These are phyloP conservation scores for Phaetusa simplex DNA, from an alignment of 2,113 vertebrate genomes.

Conservation along the genomic window DNA sequence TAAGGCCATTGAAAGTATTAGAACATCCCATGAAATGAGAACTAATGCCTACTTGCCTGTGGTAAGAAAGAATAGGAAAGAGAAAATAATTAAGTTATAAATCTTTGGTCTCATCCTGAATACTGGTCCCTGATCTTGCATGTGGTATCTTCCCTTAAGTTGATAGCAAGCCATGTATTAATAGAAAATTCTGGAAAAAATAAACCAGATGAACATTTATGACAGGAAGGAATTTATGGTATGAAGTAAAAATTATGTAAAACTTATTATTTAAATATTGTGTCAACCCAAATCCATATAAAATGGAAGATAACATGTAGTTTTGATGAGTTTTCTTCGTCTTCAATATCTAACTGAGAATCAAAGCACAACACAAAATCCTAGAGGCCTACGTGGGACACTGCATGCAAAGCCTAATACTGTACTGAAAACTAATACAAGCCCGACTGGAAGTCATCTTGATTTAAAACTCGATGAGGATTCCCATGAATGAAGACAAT, in stretches of 20 bases:
- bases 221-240: background rate
- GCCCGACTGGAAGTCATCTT: background rate
- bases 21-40: background rate
- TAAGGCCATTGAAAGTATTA: background rate
- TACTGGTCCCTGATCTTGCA: background rate
- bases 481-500: background rate
- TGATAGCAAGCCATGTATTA: background rate
- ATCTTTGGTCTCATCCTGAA: background rate
- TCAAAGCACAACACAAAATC: background rate
- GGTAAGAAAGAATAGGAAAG: background rate
- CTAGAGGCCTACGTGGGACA: background rate
- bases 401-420: background rate
- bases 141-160: background rate
- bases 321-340: background rate
- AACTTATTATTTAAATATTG: background rate
- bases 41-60: background rate
- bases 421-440: background rate
- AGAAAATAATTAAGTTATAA: conserved; percentile 3
- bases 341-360: background rate
- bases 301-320: background rate
- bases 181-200: background rate
- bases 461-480: background rate
- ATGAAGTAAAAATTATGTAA: background rate
- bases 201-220: background rate
- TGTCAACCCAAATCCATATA: background rate